phyloP scores from a whole-genome alignment of 2,797 vertebrate genomes.

The Hyperoplus lanceolatus region DNA sequence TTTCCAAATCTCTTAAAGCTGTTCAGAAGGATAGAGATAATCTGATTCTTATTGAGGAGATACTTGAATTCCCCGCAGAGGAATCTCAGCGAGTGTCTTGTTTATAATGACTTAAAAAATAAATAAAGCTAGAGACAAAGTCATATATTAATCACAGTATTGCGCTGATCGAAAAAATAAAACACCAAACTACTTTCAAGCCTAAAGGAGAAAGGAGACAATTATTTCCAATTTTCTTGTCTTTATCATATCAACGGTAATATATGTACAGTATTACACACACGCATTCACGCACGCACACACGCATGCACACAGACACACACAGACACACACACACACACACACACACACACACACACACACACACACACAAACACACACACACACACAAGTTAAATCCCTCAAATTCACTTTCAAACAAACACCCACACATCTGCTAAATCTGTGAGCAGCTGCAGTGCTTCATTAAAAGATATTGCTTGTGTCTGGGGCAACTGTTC shows the following conservation, averaged over 20 bases:
- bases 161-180: conserved; percentile 64
- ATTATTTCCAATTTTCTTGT: conserved; percentile 69
- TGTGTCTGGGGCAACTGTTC: conserved; percentile 52
- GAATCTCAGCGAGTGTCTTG: conserved; percentile 45
- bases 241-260: conserved; percentile 56
- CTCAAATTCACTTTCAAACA: conserved; percentile 14
- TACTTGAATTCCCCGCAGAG: conserved; percentile 56
- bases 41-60: conserved; percentile 25
- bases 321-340: conserved; percentile 17
- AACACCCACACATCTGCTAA: conserved; percentile 54
- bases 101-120: conserved; percentile 57
- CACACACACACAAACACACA: neutral
- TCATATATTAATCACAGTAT: conserved; percentile 59
- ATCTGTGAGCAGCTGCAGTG: conserved; percentile 63
- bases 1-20: conserved; percentile 15
- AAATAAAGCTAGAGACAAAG: conserved; percentile 60
- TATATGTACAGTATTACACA: neutral
- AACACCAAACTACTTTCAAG: conserved; percentile 64
- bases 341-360: conserved; percentile 26
- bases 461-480: conserved; percentile 56
- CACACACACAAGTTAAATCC: neutral
- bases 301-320: neutral
- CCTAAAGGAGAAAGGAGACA: conserved; percentile 67
- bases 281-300: neutral
- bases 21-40: conserved; percentile 32